Evolutionary conservation across 2,888 invertebrate genomes (phyloP), one percentile per base, ranked within the genome.

Genomic region (Eupithecia exiguata): DNA sequence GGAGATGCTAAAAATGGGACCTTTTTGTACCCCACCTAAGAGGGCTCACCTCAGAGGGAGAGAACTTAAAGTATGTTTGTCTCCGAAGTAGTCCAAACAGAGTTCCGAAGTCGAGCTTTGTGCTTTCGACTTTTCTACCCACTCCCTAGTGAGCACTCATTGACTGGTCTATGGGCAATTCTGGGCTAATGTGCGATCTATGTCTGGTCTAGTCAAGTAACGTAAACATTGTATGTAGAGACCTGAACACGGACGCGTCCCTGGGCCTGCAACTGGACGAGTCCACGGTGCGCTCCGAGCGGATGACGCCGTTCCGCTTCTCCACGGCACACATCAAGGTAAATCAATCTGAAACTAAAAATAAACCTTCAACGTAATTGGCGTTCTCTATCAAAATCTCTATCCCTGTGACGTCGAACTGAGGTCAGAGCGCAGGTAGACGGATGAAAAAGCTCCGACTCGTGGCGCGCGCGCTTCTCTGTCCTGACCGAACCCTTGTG

Each of bases 241-340:
- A 94, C 65, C 84, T 93, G 83, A 92, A 88, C 80, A 95, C 96
- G 77, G 95, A 96, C 84, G 93, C 94, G 81, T 95, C 96, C 43
- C 85, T 95, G 71, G 94, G 93, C 84, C 87, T 95, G 79, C 91
- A 92, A 68, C 87, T 95, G 81, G 96, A 96, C 81, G 96, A 95
- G 83, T 94, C 95, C 36, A 95, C 95, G 68, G 92, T 92, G 83
- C 94, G 95, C 82, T 96, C 96, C 18, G 96, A 96, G 84, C 95
- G 98, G 73, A 94, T 97, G 91, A 98, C 98, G 7, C 98, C 98
- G 30, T 96, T 96, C 78, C 97, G 97, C 89, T 98, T 96, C 93
- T 95, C 96, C 68, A 97, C 96, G 46, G 97, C 98, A n/a, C 98
- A 98, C 87, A 92, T 96, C 71, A 96, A 96, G 91, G 96, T 95